These are phyloP conservation scores for Linyphia triangularis DNA, from an alignment of 2,888 invertebrate genomes.

Conservation along the genomic window DNA sequence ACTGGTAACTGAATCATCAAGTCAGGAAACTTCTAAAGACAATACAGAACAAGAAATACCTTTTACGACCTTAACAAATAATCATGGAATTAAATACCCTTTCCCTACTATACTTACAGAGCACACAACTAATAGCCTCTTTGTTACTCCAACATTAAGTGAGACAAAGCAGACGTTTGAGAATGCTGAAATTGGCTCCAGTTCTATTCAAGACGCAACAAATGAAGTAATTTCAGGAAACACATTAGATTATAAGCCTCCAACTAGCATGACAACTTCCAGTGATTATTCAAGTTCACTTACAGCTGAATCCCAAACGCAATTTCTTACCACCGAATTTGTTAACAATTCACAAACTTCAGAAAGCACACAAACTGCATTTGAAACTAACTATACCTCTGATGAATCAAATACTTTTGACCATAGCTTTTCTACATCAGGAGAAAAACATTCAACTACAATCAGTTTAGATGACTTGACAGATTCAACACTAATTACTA, in stretches of 20 bases:
- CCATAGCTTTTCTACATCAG: constrained; percentile 79
- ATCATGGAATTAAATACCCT: neutral
- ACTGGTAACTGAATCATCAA: neutral
- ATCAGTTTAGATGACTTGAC: neutral
- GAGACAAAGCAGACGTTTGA: neutral
- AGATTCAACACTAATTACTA: neutral
- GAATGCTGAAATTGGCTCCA: neutral
- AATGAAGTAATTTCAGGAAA: neutral
- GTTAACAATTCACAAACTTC: neutral
- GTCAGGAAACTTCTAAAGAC: neutral
- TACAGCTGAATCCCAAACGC: neutral
- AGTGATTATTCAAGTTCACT: neutral
- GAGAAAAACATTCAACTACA: constrained; percentile 76
- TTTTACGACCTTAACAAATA: neutral
- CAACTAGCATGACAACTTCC: neutral
- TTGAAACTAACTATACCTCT: neutral
- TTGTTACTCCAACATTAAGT: neutral
- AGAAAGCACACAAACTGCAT: neutral
- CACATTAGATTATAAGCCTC: neutral
- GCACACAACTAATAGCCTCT: neutral
- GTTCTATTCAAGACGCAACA: neutral
- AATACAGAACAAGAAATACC: no score
- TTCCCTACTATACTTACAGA: neutral
- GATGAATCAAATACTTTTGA: neutral
- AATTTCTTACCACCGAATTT: neutral